These are phyloP conservation scores for Mycteria americana DNA, from an alignment of 2,797 vertebrate genomes.

Conservation along the genomic window DNA sequence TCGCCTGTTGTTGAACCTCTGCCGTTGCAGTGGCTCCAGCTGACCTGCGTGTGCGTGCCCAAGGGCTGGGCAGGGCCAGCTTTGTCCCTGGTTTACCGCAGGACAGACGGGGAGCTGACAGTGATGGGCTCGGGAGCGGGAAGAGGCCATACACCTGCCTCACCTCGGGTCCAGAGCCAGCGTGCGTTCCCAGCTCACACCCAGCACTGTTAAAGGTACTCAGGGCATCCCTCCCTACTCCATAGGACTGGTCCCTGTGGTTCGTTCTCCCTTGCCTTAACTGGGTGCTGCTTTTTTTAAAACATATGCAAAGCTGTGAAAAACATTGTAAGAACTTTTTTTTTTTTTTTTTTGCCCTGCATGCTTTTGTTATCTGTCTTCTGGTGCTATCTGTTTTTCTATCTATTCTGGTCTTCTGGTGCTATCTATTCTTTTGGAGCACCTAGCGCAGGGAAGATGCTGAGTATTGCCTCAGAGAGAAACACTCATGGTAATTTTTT, in stretches of 20 bases:
- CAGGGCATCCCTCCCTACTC: not conserved
- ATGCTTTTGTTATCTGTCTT: not conserved
- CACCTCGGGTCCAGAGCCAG: not conserved
- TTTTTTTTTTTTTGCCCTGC: not conserved
- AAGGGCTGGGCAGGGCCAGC: not conserved
- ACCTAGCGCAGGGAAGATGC: slow-evolving; percentile 2
- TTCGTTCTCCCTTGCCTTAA: not conserved
- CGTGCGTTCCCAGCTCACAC: accelerated
- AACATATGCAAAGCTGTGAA: not conserved
- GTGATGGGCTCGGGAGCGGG: accelerated
- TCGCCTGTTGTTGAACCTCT: not conserved
- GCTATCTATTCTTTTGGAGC: not conserved
- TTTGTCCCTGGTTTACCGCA: not conserved
- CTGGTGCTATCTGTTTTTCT: not conserved
- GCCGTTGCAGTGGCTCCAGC: not conserved
- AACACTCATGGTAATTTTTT: not conserved
- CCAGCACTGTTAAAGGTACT: not conserved
- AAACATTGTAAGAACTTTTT: not conserved
- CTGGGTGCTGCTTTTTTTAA: not conserved
- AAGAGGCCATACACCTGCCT: not conserved
- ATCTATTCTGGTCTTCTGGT: slow-evolving; percentile 9
- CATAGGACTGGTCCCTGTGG: not conserved
- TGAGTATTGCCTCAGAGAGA: not conserved
- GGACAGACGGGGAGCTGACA: not conserved
- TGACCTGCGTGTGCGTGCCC: accelerated